Evolutionary conservation across 2,113 vertebrate species (phyloP), one percentile per base, ranked within the genome.

Genomic region (Hippoglossus stenolepis): DNA sequence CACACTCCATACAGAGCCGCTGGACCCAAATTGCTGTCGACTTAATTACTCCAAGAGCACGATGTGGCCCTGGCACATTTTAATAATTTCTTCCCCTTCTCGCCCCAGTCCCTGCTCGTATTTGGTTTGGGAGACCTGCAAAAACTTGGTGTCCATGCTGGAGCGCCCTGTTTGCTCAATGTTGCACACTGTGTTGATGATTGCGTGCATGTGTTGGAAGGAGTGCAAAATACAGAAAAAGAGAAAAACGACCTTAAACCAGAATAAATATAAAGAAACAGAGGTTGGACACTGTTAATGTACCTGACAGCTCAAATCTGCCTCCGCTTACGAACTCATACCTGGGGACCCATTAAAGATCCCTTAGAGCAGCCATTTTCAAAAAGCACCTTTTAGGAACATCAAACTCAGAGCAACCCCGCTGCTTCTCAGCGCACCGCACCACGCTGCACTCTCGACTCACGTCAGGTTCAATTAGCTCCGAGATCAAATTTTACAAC

Each of bases 41-140:
- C 89, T 90, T 91, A 90, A 93, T 93, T 90, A 89, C 88, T 86
- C 62, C 58, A 53, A 75, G 64, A 89, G 87, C 81, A 80, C 87
- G 81, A 82, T 90, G 83, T 71, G 72, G 87, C 87, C 21, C 38
- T 73, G 83, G 90, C 79, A 76, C 89, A 83, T 91, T 90, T 90
- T 77, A 90, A 91, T 89, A 82, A 84, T 87, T 89, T 74, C 75
- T 76, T 77, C 67, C 63, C 73, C 60, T n/a, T 72, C 83, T 84
- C 83, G 59, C 73, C 70, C 43, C 8, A 0, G 62, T 69, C 75
- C 75, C 71, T 68, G 4, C 47, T 2, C 47, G 17, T 14, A 20
- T 23, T 23, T 51, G 70, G 56, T 66, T 73, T 38, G 23, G 53
- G 60, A 61, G 38, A 60, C 21, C 40, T 47, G 75, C 5, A 70